A percentile compares a stretch with the other conserved stretches of the same genome.
Evolutionary conservation across 2,797 vertebrate species (phyloP).

Genomic region (Aeoliscus strigatus): DNA sequence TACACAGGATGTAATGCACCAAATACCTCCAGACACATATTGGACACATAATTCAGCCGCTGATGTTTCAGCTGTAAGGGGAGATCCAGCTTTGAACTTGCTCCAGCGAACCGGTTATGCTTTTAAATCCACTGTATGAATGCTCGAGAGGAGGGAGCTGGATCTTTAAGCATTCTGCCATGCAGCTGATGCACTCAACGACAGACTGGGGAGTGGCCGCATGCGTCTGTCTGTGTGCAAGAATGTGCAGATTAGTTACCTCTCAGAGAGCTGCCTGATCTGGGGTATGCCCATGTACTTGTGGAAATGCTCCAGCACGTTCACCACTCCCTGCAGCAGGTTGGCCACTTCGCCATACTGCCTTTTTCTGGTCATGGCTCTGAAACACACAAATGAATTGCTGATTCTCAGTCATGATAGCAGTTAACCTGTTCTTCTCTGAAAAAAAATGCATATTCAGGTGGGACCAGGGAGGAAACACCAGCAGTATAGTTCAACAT

Average conservation of each 20-base stretch:
- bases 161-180: not conserved
- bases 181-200: not conserved
- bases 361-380: conserved; percentile 95
- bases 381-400: conserved; percentile 46
- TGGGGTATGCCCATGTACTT: conserved; percentile 98
- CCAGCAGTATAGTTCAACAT: too few species aligned
- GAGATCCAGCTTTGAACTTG: conserved; percentile 13
- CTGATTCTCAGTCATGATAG: not conserved
- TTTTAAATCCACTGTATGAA: conserved; percentile 11
- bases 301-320: conserved; percentile 96
- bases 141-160: conserved; percentile 6
- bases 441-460: too few species aligned
- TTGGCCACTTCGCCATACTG: conserved; percentile 98
- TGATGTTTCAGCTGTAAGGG: conserved; percentile 25
- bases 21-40: conserved; percentile 36
- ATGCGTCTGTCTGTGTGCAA: not conserved
- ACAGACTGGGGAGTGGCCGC: not conserved
- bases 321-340: conserved; percentile 95
- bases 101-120: conserved; percentile 25
- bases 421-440: not conserved
- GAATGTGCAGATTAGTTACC: conserved; percentile 68
- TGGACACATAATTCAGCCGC: conserved; percentile 33
- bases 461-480: too few species aligned
- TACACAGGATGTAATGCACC: conserved; percentile 63
- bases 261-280: conserved; percentile 97